Conservation (phyloP, 2,113 vertebrate species). For the Formicarius rufipectus region DNA sequence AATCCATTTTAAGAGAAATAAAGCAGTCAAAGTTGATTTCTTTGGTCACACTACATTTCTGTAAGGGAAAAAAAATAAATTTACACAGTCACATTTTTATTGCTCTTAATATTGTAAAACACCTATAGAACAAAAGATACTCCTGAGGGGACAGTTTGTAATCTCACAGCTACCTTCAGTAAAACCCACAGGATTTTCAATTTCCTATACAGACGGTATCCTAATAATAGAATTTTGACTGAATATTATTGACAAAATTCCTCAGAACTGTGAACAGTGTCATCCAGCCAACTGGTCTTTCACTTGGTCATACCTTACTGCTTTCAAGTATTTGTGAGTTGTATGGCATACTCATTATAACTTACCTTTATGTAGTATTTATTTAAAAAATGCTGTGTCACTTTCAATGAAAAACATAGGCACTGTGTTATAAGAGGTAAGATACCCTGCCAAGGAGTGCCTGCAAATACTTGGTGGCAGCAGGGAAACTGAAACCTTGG, state of each 20-base stretch:
- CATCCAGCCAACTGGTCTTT: background rate
- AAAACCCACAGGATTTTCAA: slow-evolving; percentile 45
- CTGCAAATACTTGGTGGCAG: background rate
- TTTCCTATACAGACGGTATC: slow-evolving; percentile 17
- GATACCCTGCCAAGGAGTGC: background rate
- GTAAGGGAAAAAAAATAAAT: slow-evolving; percentile 61
- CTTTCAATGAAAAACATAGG: background rate
- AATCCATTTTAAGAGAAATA: slow-evolving; percentile 32
- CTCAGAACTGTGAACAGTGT: slow-evolving; percentile 5
- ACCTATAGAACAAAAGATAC: slow-evolving; percentile 3
- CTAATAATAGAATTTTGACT: slow-evolving; percentile 27
- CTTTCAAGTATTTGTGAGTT: background rate
- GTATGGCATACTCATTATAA: background rate
- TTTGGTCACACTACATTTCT: slow-evolving; percentile 27
- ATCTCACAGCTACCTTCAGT: slow-evolving; percentile 44
- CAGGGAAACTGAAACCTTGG: background rate
- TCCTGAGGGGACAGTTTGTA: slow-evolving; percentile 32
- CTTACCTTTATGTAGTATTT: background rate
- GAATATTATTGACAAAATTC: slow-evolving; percentile 53
- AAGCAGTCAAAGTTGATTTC: slow-evolving; percentile 48
- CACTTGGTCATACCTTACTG: background rate
- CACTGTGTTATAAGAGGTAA: background rate
- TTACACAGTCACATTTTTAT: slow-evolving; percentile 46
- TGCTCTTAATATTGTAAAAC: slow-evolving; percentile 32
- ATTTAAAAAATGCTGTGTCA: background rate